Percentiles rank a stretch among this genome's conserved stretches.
Conservation (phyloP, 2,113 vertebrate genomes). For the Pteropus alecto region DNA sequence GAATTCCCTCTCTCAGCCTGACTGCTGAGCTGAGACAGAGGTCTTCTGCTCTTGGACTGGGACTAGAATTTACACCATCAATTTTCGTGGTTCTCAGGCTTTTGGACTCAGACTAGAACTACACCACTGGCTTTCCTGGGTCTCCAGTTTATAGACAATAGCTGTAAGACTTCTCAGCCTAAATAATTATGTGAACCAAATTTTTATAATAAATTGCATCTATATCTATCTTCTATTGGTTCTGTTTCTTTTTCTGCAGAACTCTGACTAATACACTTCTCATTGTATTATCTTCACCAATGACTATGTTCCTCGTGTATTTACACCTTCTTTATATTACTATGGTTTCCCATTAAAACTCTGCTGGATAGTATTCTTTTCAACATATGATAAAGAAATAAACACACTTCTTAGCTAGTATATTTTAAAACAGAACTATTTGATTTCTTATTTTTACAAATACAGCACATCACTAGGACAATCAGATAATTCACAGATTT, state of each 20-base stretch:
- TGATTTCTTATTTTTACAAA: slow-evolving; percentile 4
- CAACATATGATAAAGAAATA: background rate
- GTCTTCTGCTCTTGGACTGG: background rate
- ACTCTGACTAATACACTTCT: too few relatives aligned
- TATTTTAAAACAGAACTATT: slow-evolving; percentile 18
- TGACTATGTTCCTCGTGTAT: background rate
- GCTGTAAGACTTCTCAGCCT: background rate
- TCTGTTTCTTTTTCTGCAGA: background rate
- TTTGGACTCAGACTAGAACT: background rate
- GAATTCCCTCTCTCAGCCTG: background rate
- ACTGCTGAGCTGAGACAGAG: background rate
- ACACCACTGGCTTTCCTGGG: background rate
- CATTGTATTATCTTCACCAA: background rate
- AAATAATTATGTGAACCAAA: background rate
- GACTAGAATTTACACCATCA: background rate
- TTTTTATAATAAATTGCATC: background rate
- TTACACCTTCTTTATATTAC: background rate
- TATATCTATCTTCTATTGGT: background rate
- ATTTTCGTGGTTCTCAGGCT: background rate
- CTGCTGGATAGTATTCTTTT: background rate
- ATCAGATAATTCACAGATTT: slow-evolving; percentile 19
- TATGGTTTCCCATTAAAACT: background rate
- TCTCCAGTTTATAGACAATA: background rate
- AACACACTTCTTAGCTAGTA: background rate
- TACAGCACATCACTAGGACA: background rate